Evolutionary conservation across 64 coral and sea anemone genomes (phyloP).

Genomic region (Exaiptasia diaphana): DNA sequence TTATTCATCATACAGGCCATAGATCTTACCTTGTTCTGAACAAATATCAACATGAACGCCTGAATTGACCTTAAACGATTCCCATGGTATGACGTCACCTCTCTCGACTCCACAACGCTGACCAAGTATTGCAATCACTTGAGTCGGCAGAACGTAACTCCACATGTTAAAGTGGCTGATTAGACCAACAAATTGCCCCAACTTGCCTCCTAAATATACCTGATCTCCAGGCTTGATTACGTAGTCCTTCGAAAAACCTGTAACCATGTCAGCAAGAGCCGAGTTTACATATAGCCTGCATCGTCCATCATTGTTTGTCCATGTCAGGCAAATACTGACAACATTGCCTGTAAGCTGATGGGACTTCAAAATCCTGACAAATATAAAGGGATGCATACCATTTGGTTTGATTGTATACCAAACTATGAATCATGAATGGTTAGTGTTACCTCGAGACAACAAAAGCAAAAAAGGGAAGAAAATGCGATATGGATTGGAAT

Average conservation of each 20-base stretch:
- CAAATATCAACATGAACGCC: not conserved
- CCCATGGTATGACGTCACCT: constrained; percentile 24
- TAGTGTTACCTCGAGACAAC: too few species aligned
- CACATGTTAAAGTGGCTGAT: constrained; percentile 21
- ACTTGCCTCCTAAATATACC: not conserved
- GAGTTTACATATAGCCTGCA: not conserved
- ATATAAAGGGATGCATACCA: too few species aligned
- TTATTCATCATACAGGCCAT: not conserved
- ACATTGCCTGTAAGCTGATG: too few species aligned
- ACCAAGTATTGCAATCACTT: not conserved
- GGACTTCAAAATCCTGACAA: too few species aligned
- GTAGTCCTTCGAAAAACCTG: not conserved
- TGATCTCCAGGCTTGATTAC: not conserved
- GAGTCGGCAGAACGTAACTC: not conserved
- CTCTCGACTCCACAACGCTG: constrained; percentile 18
- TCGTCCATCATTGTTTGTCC: not conserved
- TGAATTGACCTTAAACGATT: not conserved
- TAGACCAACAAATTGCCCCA: not conserved
- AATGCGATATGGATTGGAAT: too few species aligned
- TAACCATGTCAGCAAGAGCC: not conserved
- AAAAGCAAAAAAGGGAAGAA: too few species aligned
- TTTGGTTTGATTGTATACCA: too few species aligned
- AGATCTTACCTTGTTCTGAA: not conserved
- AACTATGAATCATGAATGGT: too few species aligned
- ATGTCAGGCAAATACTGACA: constrained; percentile 23